phyloP scores from a whole-genome alignment of 2,797 vertebrate species.

The Antennarius maculatus region DNA sequence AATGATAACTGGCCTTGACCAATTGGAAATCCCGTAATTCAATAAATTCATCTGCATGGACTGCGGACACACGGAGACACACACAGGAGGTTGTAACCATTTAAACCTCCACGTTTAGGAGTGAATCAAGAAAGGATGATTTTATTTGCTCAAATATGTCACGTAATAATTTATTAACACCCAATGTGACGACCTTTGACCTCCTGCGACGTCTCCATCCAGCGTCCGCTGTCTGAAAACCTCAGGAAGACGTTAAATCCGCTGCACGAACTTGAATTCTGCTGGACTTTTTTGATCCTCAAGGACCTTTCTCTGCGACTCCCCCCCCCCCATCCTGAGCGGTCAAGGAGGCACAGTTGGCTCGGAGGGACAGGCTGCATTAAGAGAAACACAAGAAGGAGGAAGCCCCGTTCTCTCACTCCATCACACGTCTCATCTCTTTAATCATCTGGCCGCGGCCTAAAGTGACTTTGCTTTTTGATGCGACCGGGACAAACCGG shows the following conservation, averaged over 20 bases:
- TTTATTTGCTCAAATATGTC: slow-evolving; percentile 31
- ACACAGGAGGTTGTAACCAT: slow-evolving; percentile 18
- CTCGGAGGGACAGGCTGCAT: slow-evolving; percentile 72
- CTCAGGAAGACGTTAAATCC: slow-evolving; percentile 24
- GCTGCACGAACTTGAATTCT: slow-evolving; percentile 15
- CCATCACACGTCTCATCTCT: slow-evolving; percentile 74
- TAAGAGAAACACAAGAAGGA: slow-evolving; percentile 67
- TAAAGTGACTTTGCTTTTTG: slow-evolving; percentile 77
- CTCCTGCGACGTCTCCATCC: slow-evolving; percentile 16
- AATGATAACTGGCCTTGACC: slow-evolving; percentile 53
- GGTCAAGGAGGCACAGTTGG: slow-evolving; percentile 76
- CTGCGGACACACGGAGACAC: background rate
- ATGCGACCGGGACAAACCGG: slow-evolving; percentile 73
- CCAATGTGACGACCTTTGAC: slow-evolving; percentile 1
- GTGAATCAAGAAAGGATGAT: slow-evolving; percentile 12
- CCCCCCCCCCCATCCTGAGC: slow-evolving; percentile 55
- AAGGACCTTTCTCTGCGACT: slow-evolving; percentile 54
- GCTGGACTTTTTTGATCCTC: slow-evolving; percentile 59
- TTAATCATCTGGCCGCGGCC: slow-evolving; percentile 69
- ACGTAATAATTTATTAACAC: slow-evolving; percentile 20
- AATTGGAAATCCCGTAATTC: slow-evolving; percentile 52
- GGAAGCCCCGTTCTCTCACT: slow-evolving; percentile 70
- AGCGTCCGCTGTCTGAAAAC: slow-evolving; percentile 11
- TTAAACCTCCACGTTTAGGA: slow-evolving; percentile 22
- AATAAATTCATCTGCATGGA: slow-evolving; percentile 35